These are phyloP conservation scores for Toxonevra muliebris DNA, from an alignment of 2,888 invertebrate species.

Conservation along the genomic window DNA sequence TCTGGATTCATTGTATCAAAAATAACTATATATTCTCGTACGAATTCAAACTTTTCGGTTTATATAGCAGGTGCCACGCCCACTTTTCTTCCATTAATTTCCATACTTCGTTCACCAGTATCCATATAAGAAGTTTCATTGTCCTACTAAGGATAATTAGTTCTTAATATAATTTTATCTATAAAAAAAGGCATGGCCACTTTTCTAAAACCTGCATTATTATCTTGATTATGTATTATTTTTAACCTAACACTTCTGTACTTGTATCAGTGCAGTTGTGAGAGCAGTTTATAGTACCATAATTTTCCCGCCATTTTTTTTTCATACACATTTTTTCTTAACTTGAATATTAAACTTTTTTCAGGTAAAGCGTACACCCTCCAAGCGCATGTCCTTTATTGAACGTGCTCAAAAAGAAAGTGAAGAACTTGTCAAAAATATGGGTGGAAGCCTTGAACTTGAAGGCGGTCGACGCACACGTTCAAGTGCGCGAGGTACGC, in stretches of 20 bases:
- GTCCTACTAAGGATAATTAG: no score
- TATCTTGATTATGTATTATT: constrained; percentile 23
- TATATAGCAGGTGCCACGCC: no score
- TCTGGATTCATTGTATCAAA: no score
- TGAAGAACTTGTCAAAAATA: constrained; percentile 61
- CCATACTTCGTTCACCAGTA: no score
- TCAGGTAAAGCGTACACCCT: constrained; percentile 61
- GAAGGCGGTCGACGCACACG: constrained; percentile 63
- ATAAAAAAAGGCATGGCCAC: no score
- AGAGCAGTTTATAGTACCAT: constrained; percentile 35
- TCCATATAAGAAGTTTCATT: no score
- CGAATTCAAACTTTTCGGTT: no score
- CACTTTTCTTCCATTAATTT: no score
- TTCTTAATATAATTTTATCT: no score
- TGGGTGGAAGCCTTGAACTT: constrained; percentile 62
- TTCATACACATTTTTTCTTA: neutral
- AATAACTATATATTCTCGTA: no score
- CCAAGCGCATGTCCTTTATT: constrained; percentile 60
- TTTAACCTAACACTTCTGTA: neutral
- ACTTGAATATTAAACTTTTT: constrained; percentile 10
- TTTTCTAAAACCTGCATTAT: no score
- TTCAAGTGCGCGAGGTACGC: constrained; percentile 62
- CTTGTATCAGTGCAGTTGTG: neutral
- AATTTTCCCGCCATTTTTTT: constrained; percentile 32
- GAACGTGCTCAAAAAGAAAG: constrained; percentile 64